phyloP scores from a whole-genome alignment of 2,797 vertebrate genomes.

The Takifugu rubripes region DNA sequence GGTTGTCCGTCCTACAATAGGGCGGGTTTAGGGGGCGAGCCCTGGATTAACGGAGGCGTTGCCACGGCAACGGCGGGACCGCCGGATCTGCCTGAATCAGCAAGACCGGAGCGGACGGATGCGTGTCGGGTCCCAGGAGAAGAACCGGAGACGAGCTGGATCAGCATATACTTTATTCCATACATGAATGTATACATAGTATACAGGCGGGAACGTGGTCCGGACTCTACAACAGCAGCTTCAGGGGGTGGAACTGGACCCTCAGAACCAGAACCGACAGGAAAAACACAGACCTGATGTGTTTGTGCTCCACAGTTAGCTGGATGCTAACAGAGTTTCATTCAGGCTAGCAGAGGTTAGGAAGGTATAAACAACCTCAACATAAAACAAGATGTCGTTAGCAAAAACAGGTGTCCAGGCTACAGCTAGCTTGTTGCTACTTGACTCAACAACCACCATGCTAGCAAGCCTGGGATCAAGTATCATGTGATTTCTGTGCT shows the following conservation, averaged over 20 bases:
- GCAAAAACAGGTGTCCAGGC: too few species aligned
- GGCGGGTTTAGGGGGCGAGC: conserved; percentile 32
- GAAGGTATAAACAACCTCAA: too few species aligned
- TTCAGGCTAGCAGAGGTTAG: too few species aligned
- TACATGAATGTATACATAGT: conserved; percentile 89
- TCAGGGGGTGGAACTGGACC: conserved; percentile 53
- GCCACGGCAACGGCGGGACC: conserved; percentile 38
- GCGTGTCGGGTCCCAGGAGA: conserved; percentile 29
- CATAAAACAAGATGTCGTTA: too few species aligned
- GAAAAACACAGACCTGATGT: background rate
- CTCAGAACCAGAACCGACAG: conserved; percentile 25
- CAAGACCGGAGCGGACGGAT: conserved; percentile 63
- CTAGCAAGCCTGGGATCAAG: too few species aligned
- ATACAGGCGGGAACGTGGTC: conserved; percentile 73
- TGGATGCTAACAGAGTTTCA: too few species aligned
- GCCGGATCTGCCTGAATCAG: conserved; percentile 54
- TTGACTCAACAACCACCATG: too few species aligned
- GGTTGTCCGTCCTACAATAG: conserved; percentile 41
- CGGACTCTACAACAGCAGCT: conserved; percentile 63
- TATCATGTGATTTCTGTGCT: too few species aligned
- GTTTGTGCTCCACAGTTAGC: too few species aligned
- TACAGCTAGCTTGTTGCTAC: too few species aligned
- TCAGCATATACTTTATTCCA: conserved; percentile 58
- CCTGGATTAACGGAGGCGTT: conserved; percentile 44
- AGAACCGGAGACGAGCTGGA: conserved; percentile 24